Evolutionary conservation across 2,888 invertebrate genomes (phyloP), one percentile per base, ranked within the genome.

Genomic region (Brachyptera risi): DNA sequence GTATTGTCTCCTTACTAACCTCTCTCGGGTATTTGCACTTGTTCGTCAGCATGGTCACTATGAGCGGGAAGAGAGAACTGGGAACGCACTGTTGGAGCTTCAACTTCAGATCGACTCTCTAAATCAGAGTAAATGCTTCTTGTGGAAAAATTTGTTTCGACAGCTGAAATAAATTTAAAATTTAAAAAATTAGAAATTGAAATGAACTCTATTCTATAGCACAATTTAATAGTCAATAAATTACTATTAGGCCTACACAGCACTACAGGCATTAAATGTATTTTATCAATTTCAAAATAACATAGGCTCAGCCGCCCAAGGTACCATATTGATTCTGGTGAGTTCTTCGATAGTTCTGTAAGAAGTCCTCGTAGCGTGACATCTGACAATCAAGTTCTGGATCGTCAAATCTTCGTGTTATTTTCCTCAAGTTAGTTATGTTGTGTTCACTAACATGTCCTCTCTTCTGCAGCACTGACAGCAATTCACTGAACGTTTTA

Each of bases 381-480:
- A 37, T 56, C 26, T 23, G 15, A 19, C 21, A 13, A 11, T 58
- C n/a, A 5, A 58, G 31, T 5, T 58, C 27, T 13, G 31, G 13
- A 49, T 58, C 35, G 37, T 58, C 31, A 19, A 58, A 23, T 47
- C 24, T 31, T 13, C 26, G 17, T 4, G 38, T 21, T 21, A 63
- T 40, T 7, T 4, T 13, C 3, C 13, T 17, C 11, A 63, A 35
- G 19, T n/a, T n/a, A n/a, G 17, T 19, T 37, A 57, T 26, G 19
- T 9, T 50, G 15, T 57, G 26, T 42, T 51, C 31, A 3, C 42
- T 26, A 13, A 61, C 23, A 23, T 51, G 37, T 13, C 51, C 38
- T 21, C 63, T 56, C 42, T 63, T 63, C 31, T 59, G 56, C 0
- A 63, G 23, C 3, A 59, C 50, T 11, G 21, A 17, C 9, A 63